These are phyloP conservation scores for Xylota segnis DNA, from an alignment of 2,888 invertebrate genomes.

Conservation along the genomic window DNA sequence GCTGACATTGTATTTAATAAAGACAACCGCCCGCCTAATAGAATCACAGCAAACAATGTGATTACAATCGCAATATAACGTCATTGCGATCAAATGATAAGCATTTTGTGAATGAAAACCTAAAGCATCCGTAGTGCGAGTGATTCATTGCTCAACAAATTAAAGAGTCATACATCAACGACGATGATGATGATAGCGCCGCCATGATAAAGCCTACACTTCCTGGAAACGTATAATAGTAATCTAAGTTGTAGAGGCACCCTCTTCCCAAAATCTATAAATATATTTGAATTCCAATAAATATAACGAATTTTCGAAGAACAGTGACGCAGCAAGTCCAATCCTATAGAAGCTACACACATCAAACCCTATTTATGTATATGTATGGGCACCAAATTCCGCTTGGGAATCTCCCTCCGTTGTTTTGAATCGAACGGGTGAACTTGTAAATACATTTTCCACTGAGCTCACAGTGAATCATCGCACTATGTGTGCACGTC, in stretches of 20 bases:
- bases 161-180: conserved; percentile 50
- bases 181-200: conserved; percentile 4
- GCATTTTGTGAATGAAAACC: conserved; percentile 62
- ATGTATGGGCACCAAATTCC: conserved; percentile 50
- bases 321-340: conserved; percentile 80
- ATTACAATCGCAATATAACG: conserved; percentile 29
- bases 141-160: conserved; percentile 60
- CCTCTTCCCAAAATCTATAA: background rate
- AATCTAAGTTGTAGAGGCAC: no score
- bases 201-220: conserved; percentile 26
- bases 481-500: conserved; percentile 57
- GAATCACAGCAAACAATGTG: conserved; percentile 20
- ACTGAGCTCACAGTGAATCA: conserved; percentile 60
- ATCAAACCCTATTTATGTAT: conserved; percentile 10
- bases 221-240: conserved; percentile 46
- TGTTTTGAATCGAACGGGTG: conserved; percentile 7
- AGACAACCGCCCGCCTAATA: conserved; percentile 10
- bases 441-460: conserved; percentile 44
- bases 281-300: conserved; percentile 42
- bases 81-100: conserved; percentile 40
- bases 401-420: conserved; percentile 62
- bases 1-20: conserved; percentile 27
- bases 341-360: background rate
- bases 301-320: conserved; percentile 79
- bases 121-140: conserved; percentile 54